Conservation (phyloP, 1,140 invertebrate species). For the Drosophila fuyamai region DNA sequence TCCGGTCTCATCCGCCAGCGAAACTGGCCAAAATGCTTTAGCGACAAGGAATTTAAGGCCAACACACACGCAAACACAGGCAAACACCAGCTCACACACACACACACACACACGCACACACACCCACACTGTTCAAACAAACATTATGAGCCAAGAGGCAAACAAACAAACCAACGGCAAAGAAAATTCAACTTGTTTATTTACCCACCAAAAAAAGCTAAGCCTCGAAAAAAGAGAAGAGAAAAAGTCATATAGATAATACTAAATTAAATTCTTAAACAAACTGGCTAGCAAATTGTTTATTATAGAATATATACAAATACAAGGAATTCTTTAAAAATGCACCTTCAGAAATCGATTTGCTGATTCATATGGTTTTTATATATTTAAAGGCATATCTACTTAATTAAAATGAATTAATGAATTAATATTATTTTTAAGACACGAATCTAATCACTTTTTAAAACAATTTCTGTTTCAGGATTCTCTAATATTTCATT, state of each 20-base stretch:
- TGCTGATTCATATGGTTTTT: background rate
- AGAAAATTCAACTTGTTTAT: slow-evolving; percentile 32
- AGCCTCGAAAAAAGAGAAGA: background rate
- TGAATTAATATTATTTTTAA: too few relatives aligned
- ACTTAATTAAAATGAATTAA: too few relatives aligned
- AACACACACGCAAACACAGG: slow-evolving; percentile 35
- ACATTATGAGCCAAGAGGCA: slow-evolving; percentile 71
- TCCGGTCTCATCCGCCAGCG: slow-evolving; percentile 9
- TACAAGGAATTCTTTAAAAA: background rate
- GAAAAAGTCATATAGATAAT: background rate
- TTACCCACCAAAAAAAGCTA: slow-evolving; percentile 29
- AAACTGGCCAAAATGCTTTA: slow-evolving; percentile 63
- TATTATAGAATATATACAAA: too few relatives aligned
- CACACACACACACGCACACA: slow-evolving; percentile 15
- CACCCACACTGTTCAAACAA: slow-evolving; percentile 56
- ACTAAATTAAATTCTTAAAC: too few relatives aligned
- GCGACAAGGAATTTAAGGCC: slow-evolving; percentile 78
- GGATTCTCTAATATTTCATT: too few relatives aligned
- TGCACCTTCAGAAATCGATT: background rate
- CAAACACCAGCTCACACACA: too few relatives aligned
- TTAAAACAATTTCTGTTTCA: too few relatives aligned
- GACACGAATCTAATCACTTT: too few relatives aligned
- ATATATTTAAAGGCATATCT: too few relatives aligned
- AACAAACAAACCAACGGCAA: slow-evolving; percentile 44
- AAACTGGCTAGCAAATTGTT: background rate